Evolutionary conservation across 2,888 invertebrate species (phyloP).

Genomic region (Ormyrus labotus): DNA sequence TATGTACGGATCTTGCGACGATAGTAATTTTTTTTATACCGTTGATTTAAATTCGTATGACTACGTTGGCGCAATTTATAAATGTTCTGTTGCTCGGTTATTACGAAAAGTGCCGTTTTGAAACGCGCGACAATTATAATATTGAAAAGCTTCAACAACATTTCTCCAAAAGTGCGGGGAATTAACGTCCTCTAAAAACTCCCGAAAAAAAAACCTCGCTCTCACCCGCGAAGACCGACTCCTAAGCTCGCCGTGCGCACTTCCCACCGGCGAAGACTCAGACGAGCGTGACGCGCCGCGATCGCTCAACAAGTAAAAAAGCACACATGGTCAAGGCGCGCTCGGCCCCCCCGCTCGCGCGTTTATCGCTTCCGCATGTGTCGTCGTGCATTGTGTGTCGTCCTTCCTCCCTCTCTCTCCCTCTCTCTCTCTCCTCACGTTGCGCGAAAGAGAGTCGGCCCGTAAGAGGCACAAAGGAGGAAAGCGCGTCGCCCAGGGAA

Average conservation of each 20-base stretch:
- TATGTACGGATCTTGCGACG: no score
- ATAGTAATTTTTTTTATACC: no score
- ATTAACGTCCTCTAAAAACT: neutral
- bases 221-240: neutral
- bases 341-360: neutral
- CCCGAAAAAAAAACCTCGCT: neutral
- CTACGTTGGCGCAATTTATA: no score
- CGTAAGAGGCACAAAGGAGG: neutral
- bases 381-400: conserved; percentile 11
- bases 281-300: neutral
- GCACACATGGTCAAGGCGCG: neutral
- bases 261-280: no score
- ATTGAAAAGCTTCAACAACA: no score
- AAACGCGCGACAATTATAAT: no score
- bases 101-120: no score
- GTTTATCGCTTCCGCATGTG: conserved; percentile 51
- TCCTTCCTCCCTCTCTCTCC: neutral
- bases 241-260: neutral
- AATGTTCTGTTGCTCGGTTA: no score
- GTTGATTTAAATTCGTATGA: no score
- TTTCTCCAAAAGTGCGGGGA: no score
- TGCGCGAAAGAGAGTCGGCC: conserved; percentile 2
- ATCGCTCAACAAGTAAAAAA: conserved; percentile 33
- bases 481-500: conserved; percentile 14
- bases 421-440: conserved; percentile 11